phyloP scores from a whole-genome alignment of 2,113 vertebrate species.

The Dasyurus viverrinus region DNA sequence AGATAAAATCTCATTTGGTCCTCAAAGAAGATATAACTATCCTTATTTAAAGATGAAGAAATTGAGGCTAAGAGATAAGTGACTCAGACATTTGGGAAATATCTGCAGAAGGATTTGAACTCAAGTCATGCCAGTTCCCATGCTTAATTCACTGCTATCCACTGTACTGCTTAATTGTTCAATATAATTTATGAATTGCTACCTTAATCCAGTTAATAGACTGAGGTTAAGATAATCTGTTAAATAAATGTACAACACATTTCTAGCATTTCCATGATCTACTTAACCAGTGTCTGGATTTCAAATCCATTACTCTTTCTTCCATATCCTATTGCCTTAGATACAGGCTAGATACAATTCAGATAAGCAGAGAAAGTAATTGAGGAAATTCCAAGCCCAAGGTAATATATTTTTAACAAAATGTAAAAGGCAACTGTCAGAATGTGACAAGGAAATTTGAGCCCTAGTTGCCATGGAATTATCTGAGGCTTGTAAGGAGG shows the following conservation, averaged over 20 bases:
- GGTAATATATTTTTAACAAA: neutral
- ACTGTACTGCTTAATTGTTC: neutral
- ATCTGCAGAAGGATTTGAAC: neutral
- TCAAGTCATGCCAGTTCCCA: neutral
- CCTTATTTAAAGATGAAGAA: neutral
- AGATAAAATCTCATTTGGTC: neutral
- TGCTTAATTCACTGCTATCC: neutral
- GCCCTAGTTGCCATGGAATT: neutral
- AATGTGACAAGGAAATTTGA: neutral
- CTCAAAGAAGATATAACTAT: neutral
- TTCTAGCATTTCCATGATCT: neutral
- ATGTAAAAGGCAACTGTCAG: neutral
- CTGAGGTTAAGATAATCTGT: neutral
- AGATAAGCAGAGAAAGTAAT: neutral
- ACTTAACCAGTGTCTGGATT: neutral
- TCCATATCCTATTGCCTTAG: neutral
- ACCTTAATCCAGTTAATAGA: too few species aligned
- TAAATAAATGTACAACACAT: neutral
- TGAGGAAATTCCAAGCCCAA: neutral
- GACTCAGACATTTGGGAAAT: neutral
- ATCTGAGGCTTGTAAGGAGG: neutral
- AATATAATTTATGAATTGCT: neutral
- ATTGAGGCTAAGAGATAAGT: neutral
- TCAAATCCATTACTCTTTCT: neutral
- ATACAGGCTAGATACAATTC: neutral